Evolutionary conservation across 1,140 invertebrate genomes (phyloP), one percentile per base, ranked within the genome.

Genomic region (Micrasema longulum): DNA sequence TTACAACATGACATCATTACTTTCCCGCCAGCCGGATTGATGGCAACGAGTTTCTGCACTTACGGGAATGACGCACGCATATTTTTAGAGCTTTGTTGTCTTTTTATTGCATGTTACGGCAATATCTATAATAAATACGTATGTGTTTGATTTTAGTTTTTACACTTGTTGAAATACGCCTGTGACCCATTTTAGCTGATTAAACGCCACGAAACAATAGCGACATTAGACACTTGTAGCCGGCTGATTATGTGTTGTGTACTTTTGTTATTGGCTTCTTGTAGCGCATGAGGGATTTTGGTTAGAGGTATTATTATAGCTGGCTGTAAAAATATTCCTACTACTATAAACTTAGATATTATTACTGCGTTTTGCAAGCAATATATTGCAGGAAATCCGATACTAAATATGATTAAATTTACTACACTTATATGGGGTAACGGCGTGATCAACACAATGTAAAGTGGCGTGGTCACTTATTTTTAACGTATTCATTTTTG

Each of bases 111-210:
- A 31, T 4, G 26, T 31, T 31, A 7, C 26, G 26, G 26, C 26
- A 31, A 7, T 31, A 7, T 31, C 26, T 31, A 31, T 31, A 31
- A 31, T 7, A 7, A 31, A 31, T 31, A 31, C 26, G 26, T 31
- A 31, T 35, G 36, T 43, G 16, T 60, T 60, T 20, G 55, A 38
- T 38, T 31, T 20, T 2, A 18, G 35, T 60, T 60, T 60, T 60
- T 43, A 60, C 55, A 60, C 55, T 60, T 41, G 55, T 60, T 41
- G 11, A 60, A 60, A 41, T 60, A 60, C 36, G 55, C 16, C n/a
- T n/a, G 55, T 60, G 55, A 60, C 55, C 55, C 12, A 60, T 60
- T 60, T 60, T 16, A 12, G 55, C 38, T 60, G 55, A 60, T 60
- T 60, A 60, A 60, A 60, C 36, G 36, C 55, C 16, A 22, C 55